These are phyloP conservation scores for Crotophaga sulcirostris DNA, from an alignment of 2,113 vertebrate species.

Conservation along the genomic window DNA sequence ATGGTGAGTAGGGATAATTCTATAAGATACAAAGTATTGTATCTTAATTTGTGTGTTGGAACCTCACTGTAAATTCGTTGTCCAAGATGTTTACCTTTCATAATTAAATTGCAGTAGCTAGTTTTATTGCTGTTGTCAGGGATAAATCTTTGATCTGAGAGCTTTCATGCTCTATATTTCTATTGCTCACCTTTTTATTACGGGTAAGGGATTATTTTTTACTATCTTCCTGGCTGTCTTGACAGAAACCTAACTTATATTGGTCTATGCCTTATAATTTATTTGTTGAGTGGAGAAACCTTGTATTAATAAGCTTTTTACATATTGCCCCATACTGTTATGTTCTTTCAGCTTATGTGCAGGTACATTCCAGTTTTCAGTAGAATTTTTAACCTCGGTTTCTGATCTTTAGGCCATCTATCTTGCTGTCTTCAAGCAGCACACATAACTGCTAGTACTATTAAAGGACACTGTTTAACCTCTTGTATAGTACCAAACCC, in stretches of 20 bases:
- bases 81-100: conserved; percentile 66
- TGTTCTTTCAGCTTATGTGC: neutral
- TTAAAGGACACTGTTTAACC: neutral
- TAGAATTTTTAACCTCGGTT: neutral
- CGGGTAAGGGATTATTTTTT: conserved; percentile 61
- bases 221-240: conserved; percentile 26
- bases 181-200: conserved; percentile 69
- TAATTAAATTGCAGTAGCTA: conserved; percentile 75
- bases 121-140: conserved; percentile 69
- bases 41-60: conserved; percentile 71
- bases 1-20: conserved; percentile 47
- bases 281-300: conserved; percentile 39
- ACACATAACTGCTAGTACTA: neutral
- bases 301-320: conserved; percentile 52
- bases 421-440: neutral
- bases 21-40: conserved; percentile 46
- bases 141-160: conserved; percentile 74
- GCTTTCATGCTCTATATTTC: conserved; percentile 54
- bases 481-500: neutral
- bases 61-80: conserved; percentile 68
- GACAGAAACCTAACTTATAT: conserved; percentile 63
- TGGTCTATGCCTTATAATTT: conserved; percentile 42
- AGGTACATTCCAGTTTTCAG: neutral
- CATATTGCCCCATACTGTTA: neutral
- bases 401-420: neutral